phyloP scores from a whole-genome alignment of 2,888 invertebrate genomes.

The Synergus itoensis region DNA sequence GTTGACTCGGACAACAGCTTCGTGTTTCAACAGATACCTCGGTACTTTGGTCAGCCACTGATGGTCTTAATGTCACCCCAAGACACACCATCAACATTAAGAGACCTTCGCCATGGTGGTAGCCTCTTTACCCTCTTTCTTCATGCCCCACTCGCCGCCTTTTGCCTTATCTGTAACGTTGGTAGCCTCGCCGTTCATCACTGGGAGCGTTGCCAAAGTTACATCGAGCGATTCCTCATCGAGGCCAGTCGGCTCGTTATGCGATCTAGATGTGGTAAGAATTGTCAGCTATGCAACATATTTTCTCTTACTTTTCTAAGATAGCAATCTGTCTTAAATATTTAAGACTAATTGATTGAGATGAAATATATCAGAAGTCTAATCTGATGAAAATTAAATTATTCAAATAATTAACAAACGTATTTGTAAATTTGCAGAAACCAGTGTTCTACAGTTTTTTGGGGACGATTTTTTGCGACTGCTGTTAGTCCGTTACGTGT shows the following conservation, averaged over 20 bases:
- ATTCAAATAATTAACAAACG: background rate
- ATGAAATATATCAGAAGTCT: too few relatives aligned
- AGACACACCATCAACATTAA: conserved; percentile 90
- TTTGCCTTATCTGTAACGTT: conserved; percentile 95
- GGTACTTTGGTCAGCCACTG: conserved; percentile 95
- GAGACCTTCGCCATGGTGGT: conserved; percentile 91
- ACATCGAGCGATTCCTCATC: conserved; percentile 92
- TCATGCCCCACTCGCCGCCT: conserved; percentile 94
- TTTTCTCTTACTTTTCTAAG: background rate
- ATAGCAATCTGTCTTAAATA: background rate
- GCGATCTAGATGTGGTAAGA: conserved; percentile 89
- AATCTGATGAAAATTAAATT: too few relatives aligned
- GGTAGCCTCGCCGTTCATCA: conserved; percentile 90
- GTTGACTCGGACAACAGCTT: conserved; percentile 97
- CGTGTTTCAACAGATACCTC: conserved; percentile 94
- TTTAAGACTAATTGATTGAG: background rate
- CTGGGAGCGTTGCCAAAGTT: conserved; percentile 94
- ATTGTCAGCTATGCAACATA: conserved; percentile 9
- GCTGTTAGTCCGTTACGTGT: conserved; percentile 92
- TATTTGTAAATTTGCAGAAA: conserved; percentile 66
- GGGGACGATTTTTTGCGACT: conserved; percentile 96
- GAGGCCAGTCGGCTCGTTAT: conserved; percentile 92
- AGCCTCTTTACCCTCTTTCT: conserved; percentile 97
- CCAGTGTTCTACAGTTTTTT: conserved; percentile 87
- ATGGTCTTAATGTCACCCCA: conserved; percentile 96